Conservation (phyloP, 2,797 vertebrate genomes). For the Sebastes alutus region DNA sequence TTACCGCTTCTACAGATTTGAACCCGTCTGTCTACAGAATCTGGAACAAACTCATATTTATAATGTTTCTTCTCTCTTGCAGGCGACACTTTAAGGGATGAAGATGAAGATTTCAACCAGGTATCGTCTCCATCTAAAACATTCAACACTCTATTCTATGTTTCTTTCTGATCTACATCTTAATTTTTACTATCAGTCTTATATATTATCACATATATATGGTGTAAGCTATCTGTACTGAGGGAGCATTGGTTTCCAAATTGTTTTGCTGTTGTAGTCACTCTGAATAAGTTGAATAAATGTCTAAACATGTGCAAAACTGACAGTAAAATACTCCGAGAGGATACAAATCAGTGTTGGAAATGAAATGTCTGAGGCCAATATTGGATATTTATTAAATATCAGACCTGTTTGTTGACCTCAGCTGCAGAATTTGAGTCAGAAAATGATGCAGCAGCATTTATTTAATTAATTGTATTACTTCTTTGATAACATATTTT, state of each 20-base stretch:
- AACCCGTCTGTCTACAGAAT: neutral
- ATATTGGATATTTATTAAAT: too few species aligned
- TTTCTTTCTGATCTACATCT: too few species aligned
- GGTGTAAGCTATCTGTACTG: neutral
- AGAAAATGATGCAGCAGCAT: neutral
- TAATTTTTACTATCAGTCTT: neutral
- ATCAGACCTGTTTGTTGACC: too few species aligned
- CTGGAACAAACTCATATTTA: neutral
- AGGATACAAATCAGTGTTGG: neutral
- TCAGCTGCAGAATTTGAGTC: neutral
- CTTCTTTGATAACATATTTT: neutral
- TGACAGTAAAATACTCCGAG: neutral
- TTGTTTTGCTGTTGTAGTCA: neutral
- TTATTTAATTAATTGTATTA: too few species aligned
- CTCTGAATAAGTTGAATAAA: neutral
- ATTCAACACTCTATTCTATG: neutral
- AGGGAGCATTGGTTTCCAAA: neutral
- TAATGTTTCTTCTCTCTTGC: slow-evolving; percentile 4
- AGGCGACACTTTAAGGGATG: slow-evolving; percentile 40
- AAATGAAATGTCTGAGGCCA: too few species aligned
- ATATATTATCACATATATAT: neutral
- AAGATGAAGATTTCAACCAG: slow-evolving; percentile 43
- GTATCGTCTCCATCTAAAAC: slow-evolving; percentile 26
- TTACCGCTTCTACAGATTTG: neutral
- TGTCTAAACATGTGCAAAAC: neutral